A percentile compares a stretch with the other conserved stretches of the same genome.
Conservation (phyloP, 2,797 vertebrate genomes). For the Muscicapa striata region DNA sequence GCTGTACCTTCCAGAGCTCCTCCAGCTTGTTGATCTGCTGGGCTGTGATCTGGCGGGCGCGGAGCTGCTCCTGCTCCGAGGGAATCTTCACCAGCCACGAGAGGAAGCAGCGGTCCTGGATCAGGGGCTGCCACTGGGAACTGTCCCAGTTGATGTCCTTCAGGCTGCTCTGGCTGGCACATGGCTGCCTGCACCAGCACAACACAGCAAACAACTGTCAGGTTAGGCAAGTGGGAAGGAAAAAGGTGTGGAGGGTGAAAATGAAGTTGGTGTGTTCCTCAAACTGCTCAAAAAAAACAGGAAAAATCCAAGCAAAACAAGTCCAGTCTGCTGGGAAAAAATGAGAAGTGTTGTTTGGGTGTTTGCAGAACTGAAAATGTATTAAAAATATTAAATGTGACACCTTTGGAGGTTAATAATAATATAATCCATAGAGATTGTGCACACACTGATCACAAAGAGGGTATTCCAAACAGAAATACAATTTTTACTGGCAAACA, state of each 20-base stretch:
- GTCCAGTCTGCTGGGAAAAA: rapidly evolving
- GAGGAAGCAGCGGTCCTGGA: conserved; percentile 97
- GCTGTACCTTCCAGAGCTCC: conserved; percentile 95
- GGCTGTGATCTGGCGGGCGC: conserved; percentile 95
- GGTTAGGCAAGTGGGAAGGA: neutral
- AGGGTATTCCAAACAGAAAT: neutral
- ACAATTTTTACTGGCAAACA: neutral
- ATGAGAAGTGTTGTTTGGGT: neutral
- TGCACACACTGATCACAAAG: neutral
- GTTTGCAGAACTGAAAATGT: neutral
- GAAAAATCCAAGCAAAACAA: neutral
- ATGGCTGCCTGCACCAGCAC: conserved; percentile 87
- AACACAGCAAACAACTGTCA: neutral
- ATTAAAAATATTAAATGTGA: neutral
- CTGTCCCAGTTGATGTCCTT: conserved; percentile 99
- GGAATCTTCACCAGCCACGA: conserved; percentile 99
- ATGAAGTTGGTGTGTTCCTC: no score
- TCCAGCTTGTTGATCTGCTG: conserved; percentile 99
- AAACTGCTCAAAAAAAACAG: neutral
- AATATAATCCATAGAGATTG: neutral
- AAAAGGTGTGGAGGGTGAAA: no score
- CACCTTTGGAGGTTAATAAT: neutral
- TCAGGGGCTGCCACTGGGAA: conserved; percentile 98
- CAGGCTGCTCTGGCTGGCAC: conserved; percentile 98
- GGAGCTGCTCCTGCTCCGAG: conserved; percentile 95